Conservation (phyloP, 2,888 invertebrate species). For the Phaonia tiefii region DNA sequence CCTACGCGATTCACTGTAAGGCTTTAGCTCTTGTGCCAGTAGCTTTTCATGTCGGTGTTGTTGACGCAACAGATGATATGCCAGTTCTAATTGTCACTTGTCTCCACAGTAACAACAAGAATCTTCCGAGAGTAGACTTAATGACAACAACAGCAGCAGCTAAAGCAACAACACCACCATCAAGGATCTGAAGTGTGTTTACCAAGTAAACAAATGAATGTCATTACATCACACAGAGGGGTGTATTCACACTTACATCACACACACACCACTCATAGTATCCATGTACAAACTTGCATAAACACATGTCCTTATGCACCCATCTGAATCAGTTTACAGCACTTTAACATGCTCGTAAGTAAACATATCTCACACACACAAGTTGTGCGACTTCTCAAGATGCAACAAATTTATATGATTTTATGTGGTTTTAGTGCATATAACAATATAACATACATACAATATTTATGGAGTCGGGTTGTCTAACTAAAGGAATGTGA, state of each 20-base stretch:
- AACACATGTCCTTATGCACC: background rate
- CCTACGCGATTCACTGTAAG: background rate
- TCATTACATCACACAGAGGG: conserved; percentile 44
- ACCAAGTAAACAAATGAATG: conserved; percentile 52
- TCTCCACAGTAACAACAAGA: conserved; percentile 58
- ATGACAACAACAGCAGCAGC: conserved; percentile 17
- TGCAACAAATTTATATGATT: background rate
- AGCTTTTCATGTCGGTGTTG: conserved; percentile 39
- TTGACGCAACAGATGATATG: conserved; percentile 59
- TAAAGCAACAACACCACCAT: background rate
- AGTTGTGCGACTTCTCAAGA: background rate
- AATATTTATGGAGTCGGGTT: too few relatives aligned
- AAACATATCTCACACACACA: too few relatives aligned
- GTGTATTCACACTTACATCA: background rate
- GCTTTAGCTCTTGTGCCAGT: background rate
- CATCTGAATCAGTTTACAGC: background rate
- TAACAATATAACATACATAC: too few relatives aligned
- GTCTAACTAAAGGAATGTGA: too few relatives aligned
- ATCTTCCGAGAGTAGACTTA: conserved; percentile 49
- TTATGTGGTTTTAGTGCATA: background rate
- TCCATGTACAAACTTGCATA: background rate
- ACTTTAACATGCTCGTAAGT: too few relatives aligned
- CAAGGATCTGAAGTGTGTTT: conserved; percentile 35
- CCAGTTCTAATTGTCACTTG: conserved; percentile 65
- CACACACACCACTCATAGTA: too few relatives aligned